A percentile compares a stretch with the other conserved stretches of the same genome.
Conservation (phyloP, 2,888 invertebrate genomes). For the Tipula lateralis region DNA sequence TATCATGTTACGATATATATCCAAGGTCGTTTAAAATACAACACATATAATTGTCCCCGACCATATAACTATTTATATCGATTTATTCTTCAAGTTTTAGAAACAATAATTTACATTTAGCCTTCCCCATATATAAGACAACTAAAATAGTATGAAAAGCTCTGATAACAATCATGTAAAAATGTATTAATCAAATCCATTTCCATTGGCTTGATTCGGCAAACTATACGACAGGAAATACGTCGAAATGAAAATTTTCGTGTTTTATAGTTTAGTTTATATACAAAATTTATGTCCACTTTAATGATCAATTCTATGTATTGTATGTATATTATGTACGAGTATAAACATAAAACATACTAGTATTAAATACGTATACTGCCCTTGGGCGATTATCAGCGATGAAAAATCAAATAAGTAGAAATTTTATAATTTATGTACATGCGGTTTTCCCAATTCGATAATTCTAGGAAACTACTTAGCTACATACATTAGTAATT, state of each 20-base stretch:
- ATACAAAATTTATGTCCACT: neutral
- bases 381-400: neutral
- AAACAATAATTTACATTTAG: neutral
- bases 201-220: neutral
- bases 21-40: neutral
- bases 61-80: neutral
- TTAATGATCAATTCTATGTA: neutral
- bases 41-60: neutral
- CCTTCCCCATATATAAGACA: neutral
- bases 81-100: neutral
- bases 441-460: neutral
- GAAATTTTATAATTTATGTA: neutral
- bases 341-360: too few species aligned
- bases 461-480: neutral
- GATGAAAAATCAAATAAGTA: neutral
- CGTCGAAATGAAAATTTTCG: neutral
- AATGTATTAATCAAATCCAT: neutral
- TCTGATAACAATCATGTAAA: neutral
- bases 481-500: too few species aligned
- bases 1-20: neutral
- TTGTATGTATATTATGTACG: too few species aligned
- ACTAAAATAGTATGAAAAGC: neutral
- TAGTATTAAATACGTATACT: neutral
- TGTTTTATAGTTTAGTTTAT: neutral
- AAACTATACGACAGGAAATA: neutral